Evolutionary conservation across 2,888 invertebrate genomes (phyloP).

Genomic region (Archips xylosteana): DNA sequence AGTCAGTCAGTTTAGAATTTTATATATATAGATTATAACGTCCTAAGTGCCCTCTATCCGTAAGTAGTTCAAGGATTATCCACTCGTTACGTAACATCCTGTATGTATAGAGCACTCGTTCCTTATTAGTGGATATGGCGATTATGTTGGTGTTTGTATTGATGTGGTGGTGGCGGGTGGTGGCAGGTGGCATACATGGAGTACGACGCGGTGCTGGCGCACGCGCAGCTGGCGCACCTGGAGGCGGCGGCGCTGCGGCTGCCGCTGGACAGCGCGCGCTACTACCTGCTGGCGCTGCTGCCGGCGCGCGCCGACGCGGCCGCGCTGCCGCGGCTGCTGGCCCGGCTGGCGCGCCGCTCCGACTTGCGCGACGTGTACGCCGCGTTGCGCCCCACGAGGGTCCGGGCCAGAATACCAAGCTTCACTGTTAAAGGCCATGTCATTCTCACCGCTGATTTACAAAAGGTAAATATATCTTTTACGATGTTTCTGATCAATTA

Average conservation of each 20-base stretch:
- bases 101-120: no score
- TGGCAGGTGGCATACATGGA: constrained; percentile 88
- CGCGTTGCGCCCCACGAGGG: constrained; percentile 89
- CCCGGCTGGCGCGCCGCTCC: constrained; percentile 86
- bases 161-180: no score
- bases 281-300: constrained; percentile 90
- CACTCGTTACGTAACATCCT: no score
- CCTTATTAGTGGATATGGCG: no score
- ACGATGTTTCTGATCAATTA: no score
- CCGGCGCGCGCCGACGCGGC: constrained; percentile 87
- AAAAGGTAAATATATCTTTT: constrained; percentile 85
- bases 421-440: constrained; percentile 93
- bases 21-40: no score
- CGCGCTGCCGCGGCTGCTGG: constrained; percentile 87
- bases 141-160: no score
- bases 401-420: constrained; percentile 92
- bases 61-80: no score
- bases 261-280: constrained; percentile 92
- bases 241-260: constrained; percentile 90
- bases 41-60: no score
- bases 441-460: constrained; percentile 91
- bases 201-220: constrained; percentile 92
- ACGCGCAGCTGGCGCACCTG: constrained; percentile 89
- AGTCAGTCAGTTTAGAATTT: no score
- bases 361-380: constrained; percentile 88